These are phyloP conservation scores for Leptinotarsa tumamoca DNA, from an alignment of 2,888 invertebrate genomes.

Conservation along the genomic window DNA sequence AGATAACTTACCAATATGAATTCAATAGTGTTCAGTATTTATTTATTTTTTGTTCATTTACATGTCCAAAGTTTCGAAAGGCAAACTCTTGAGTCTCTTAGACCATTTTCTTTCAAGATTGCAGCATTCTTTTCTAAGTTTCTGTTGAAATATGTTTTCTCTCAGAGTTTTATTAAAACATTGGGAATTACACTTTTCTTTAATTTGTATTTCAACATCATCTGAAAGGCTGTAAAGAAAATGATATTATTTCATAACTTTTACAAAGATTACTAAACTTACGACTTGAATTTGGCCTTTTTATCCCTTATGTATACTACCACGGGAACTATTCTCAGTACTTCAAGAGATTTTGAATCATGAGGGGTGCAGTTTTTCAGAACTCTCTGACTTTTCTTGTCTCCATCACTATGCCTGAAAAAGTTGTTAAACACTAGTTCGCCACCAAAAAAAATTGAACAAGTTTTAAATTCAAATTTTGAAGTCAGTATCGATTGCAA, in stretches of 20 bases:
- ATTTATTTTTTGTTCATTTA: not conserved
- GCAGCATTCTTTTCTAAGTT: conserved; percentile 31
- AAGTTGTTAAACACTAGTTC: not conserved
- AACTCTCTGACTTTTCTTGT: conserved; percentile 20
- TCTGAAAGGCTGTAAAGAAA: conserved; percentile 28
- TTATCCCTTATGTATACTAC: conserved; percentile 40
- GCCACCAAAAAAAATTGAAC: not conserved
- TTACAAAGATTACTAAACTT: conserved; percentile 27
- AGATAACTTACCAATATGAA: too few relatives aligned
- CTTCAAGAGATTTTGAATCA: conserved; percentile 29
- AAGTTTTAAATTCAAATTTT: too few relatives aligned
- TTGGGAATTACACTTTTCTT: conserved; percentile 15
- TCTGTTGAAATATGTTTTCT: conserved; percentile 24
- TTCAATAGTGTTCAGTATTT: not conserved
- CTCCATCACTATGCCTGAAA: conserved; percentile 21
- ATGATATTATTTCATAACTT: not conserved
- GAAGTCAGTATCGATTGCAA: too few relatives aligned
- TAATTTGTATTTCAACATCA: conserved; percentile 28
- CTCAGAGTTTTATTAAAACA: conserved; percentile 8
- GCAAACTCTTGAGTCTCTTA: conserved; percentile 28
- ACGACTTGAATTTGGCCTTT: conserved; percentile 35
- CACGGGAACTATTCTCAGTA: conserved; percentile 40
- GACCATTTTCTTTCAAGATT: conserved; percentile 34
- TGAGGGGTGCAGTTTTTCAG: conserved; percentile 14
- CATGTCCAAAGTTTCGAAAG: conserved; percentile 12